Evolutionary conservation across 2,888 invertebrate species (phyloP), one percentile per base, ranked within the genome.

Genomic region (Drosophila bunnanda): DNA sequence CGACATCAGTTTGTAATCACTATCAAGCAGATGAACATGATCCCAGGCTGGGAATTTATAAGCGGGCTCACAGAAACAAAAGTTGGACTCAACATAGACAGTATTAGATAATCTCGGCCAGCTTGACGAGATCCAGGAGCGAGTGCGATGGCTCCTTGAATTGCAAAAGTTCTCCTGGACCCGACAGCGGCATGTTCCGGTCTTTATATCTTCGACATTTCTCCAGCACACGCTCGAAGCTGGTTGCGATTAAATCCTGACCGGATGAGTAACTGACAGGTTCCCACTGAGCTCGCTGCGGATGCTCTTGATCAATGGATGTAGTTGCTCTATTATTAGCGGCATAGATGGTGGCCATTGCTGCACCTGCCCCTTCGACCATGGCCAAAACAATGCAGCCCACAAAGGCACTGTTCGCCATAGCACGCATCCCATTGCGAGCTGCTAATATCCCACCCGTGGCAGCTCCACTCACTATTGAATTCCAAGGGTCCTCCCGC

Each of bases 321-420:
- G 13, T 20, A n/a, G 13, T 22, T 2, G n/a, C 13, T 0, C 2
- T 13, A 0, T 13, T 41, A n/a, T 80, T 69, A 6, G 73, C 75
- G 3, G 85, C 85, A 71, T 85, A 83, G 17, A 88, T 85, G 2
- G 80, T 85, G 48, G 85, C 72, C n/a, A 85, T 76, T 7, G 86
- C 88, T 30, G 80, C 78, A 3, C 86, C 76, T 12, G 88, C 77
- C 4, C 81, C 85, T 43, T 85, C 88, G 5, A 88, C 77, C 68
- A 85, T 64, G 13, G 88, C 85, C 62, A 88, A 43, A 1, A 85
- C 86, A 6, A 85, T 55, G 6, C 86, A 86, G 0, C 85, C 86
- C 1, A 88, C 78, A 17, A 85, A 32, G 1, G 85, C 85, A 13
- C 83, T 83, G 38, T 85, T 88, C 0, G 78, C 85, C 76, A 85